These are phyloP conservation scores for Zophobas atratus DNA, from an alignment of 1,140 invertebrate genomes.

Conservation along the genomic window DNA sequence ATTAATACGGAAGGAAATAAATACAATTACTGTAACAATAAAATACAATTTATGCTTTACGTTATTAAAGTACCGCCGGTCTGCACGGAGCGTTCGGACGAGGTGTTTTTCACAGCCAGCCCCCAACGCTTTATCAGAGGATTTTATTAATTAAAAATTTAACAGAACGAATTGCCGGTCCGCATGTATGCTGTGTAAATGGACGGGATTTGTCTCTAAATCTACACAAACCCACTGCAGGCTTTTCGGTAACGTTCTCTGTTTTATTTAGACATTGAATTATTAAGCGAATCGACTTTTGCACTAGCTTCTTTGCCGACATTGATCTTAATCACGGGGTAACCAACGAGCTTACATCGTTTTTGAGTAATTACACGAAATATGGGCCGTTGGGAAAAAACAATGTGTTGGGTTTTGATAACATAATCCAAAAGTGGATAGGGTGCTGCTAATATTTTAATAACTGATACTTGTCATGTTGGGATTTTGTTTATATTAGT, in stretches of 20 bases:
- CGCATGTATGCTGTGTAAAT: constrained; percentile 31
- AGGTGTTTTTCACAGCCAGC: constrained; percentile 24
- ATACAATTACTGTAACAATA: constrained; percentile 49
- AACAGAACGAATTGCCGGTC: constrained; percentile 37
- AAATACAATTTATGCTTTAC: constrained; percentile 46
- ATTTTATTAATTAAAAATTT: constrained; percentile 53
- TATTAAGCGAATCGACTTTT: constrained; percentile 26
- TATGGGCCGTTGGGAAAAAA: not conserved
- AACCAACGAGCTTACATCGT: constrained; percentile 16
- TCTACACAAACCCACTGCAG: constrained; percentile 25
- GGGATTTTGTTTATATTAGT: too few species aligned
- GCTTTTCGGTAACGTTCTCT: constrained; percentile 27
- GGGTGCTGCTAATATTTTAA: too few species aligned
- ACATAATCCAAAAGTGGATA: too few species aligned
- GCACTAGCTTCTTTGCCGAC: not conserved
- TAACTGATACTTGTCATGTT: too few species aligned
- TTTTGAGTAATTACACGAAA: not conserved
- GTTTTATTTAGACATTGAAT: constrained; percentile 33
- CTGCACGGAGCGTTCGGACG: constrained; percentile 13
- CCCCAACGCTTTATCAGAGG: constrained; percentile 44
- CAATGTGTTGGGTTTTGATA: too few species aligned
- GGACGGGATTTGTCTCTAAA: constrained; percentile 40
- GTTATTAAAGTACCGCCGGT: constrained; percentile 40
- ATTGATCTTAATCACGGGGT: constrained; percentile 16
- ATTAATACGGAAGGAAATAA: constrained; percentile 29